Evolutionary conservation across 1,140 invertebrate species (phyloP).

Genomic region (Delia radicum): DNA sequence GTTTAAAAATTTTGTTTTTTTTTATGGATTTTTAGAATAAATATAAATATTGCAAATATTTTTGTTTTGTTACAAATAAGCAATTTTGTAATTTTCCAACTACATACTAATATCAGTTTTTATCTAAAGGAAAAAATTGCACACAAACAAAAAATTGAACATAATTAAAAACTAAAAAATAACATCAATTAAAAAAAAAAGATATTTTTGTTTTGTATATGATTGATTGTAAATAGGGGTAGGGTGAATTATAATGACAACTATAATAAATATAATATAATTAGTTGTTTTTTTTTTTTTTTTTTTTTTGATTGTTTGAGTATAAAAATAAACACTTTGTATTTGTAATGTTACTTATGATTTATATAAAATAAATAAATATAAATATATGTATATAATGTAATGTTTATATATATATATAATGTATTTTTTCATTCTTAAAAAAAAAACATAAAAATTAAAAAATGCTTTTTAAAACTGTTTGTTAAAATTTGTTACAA

Average conservation of each 20-base stretch:
- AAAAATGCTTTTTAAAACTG: constrained; percentile 8
- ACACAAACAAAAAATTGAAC: not conserved
- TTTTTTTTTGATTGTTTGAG: not conserved
- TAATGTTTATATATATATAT: not conserved
- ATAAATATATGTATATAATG: constrained; percentile 10
- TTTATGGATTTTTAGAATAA: not conserved
- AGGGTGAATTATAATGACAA: not conserved
- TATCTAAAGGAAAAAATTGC: not conserved
- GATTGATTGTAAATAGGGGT: not conserved
- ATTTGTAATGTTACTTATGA: constrained; percentile 6
- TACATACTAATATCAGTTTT: not conserved
- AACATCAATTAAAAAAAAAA: not conserved
- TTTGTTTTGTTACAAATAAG: not conserved
- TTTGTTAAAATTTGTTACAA: not conserved
- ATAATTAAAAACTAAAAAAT: not conserved
- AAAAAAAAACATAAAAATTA: not conserved
- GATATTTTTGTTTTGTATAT: not conserved
- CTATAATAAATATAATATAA: not conserved
- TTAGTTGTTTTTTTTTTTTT: not conserved
- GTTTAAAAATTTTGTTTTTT: not conserved
- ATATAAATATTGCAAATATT: not conserved
- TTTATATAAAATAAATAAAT: constrained; percentile 17
- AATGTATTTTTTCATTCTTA: not conserved
- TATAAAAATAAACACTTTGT: constrained; percentile 18
- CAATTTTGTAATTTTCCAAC: not conserved